Base-by-base conservation (phyloP, 2,797 vertebrate genomes). In the Lutjanus campechanus region DNA sequence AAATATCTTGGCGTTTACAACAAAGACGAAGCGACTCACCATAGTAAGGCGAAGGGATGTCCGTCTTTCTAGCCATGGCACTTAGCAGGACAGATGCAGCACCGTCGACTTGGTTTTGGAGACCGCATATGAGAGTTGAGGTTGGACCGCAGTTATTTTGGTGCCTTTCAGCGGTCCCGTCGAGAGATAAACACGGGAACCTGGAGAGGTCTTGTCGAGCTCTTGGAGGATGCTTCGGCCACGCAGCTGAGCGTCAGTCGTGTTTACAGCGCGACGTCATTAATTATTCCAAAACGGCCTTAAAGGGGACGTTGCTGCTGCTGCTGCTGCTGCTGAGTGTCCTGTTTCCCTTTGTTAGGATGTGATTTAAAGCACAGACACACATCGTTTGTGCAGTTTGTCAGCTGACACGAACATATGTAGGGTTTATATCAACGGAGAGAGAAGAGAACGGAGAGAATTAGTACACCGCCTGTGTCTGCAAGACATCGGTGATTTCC, bases 231-330 rank as follows among this genome's bases (percentile, higher is more conserved):
- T 88, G 90, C 89, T 93, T 84, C 70, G 87, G 86, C 93, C 93
- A 95, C 94, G 95, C 95, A 95, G 91, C 87, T 69, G 83, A 93
- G 90, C 95, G 93, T 95, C 95, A 89, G 93, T 76, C 82, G 89
- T 96, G 95, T 96, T 96, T 96, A 96, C 95, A 96, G 95, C 93
- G 78, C 89, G 87, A 93, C 94, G 94, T 96, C 94, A 96, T 92
- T 88, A 88, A 94, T 93, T 90, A 95, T 92, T 90, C 90, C 87
- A 58, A 79, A 80, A 82, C 73, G 73, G 36, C 16, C 86, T 95
- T 95, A 95, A 96, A 96, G 95, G 94, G 80, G 90, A 43, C 92
- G 89, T 82, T 0, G 76, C 41, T 1, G 71, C 73, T 10, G 71
- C 29, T 43, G 70, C 58, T 22, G 62, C 19, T 44, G 59, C 20